Conservation (phyloP, 2,113 vertebrate species). For the Carettochelys insculpta region DNA sequence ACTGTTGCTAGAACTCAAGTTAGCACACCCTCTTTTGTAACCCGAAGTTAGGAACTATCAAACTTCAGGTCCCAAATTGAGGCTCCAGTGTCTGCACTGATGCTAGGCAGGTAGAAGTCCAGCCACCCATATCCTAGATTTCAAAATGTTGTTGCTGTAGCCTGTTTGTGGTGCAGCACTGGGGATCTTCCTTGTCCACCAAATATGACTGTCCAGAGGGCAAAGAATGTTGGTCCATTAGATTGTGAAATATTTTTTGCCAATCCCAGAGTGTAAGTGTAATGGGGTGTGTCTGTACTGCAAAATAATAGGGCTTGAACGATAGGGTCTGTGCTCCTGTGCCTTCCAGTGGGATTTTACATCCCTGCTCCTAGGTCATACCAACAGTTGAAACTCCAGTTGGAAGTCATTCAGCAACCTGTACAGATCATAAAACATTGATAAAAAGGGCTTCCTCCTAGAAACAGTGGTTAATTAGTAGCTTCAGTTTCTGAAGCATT, state of each 20-base stretch:
- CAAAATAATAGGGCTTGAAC: background rate
- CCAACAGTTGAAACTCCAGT: background rate
- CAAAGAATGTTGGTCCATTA: background rate
- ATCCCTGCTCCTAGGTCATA: no score
- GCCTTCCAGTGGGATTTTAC: no score
- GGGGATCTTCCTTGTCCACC: background rate
- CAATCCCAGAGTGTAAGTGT: background rate
- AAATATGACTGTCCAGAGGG: background rate
- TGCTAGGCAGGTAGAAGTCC: background rate
- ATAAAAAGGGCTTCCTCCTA: background rate
- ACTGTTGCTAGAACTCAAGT: background rate
- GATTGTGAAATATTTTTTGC: background rate
- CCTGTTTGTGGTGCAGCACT: background rate
- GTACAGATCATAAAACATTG: background rate
- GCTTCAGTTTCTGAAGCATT: background rate
- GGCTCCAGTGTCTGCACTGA: background rate
- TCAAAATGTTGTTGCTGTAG: background rate
- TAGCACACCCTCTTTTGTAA: background rate
- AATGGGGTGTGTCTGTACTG: background rate
- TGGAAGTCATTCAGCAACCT: background rate
- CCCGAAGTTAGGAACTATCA: background rate
- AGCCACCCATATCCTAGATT: background rate
- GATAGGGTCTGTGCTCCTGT: background rate
- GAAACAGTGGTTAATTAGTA: background rate
- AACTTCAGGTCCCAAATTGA: background rate